Conservation (phyloP, 2,888 invertebrate genomes). For the Cheilosia pagana region DNA sequence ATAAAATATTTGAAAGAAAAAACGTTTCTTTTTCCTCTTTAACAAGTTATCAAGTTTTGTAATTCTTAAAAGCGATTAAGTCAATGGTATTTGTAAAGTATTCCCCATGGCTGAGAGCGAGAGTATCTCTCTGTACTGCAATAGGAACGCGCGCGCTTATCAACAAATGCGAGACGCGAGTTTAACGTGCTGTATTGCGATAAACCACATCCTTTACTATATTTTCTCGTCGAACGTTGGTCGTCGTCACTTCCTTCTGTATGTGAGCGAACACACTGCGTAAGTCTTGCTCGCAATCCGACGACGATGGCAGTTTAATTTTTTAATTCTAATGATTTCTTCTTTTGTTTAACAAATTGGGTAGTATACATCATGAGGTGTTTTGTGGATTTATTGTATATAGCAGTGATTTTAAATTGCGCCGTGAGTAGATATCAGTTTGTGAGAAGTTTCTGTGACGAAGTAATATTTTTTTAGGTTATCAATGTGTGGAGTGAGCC, state of each 20-base stretch:
- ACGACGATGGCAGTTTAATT: constrained; percentile 36
- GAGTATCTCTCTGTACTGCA: constrained; percentile 24
- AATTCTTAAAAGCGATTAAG: constrained; percentile 42
- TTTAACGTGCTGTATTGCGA: constrained; percentile 60
- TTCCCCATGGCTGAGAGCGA: constrained; percentile 18
- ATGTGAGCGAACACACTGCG: constrained; percentile 12
- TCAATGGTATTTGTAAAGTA: constrained; percentile 25
- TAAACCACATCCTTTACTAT: constrained; percentile 73
- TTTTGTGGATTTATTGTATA: constrained; percentile 32
- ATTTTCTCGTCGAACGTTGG: constrained; percentile 18
- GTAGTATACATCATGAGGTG: constrained; percentile 34
- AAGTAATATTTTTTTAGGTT: constrained; percentile 22
- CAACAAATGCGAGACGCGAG: constrained; percentile 39
- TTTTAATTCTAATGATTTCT: constrained; percentile 14
- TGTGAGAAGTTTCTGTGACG: neutral
- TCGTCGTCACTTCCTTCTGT: constrained; percentile 63
- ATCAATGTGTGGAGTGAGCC: constrained; percentile 41
- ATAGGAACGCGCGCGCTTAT: constrained; percentile 34
- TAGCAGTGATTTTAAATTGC: constrained; percentile 21
- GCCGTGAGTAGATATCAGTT: constrained; percentile 44
- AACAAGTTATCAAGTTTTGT: constrained; percentile 63
- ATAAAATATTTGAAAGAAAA: constrained; percentile 45
- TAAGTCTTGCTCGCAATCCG: constrained; percentile 46
- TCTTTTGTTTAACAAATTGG: constrained; percentile 18
- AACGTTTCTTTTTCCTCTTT: neutral